These are phyloP conservation scores for Porites rus DNA, from an alignment of 92 coral and sea anemone genomes.

Conservation along the genomic window DNA sequence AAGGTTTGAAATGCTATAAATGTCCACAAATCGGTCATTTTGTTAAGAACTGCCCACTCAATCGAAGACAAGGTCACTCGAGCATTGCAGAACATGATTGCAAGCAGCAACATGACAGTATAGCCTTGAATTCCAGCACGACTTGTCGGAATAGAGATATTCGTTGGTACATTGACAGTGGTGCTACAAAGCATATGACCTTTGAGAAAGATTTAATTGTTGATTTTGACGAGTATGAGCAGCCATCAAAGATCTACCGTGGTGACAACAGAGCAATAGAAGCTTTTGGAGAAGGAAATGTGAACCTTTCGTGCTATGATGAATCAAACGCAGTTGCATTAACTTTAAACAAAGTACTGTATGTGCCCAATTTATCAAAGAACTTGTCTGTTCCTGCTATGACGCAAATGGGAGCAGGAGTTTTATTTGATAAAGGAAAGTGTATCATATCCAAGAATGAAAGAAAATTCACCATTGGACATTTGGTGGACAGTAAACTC, in stretches of 20 bases:
- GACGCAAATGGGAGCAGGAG: conserved; percentile 58
- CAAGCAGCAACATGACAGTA: conserved; percentile 31
- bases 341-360: conserved; percentile 30
- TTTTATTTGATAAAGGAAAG: conserved; percentile 31
- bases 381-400: neutral
- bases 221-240: conserved; percentile 31
- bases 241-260: neutral
- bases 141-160: conserved; percentile 13
- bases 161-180: conserved; percentile 64
- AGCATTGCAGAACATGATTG: conserved; percentile 23
- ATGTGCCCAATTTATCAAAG: too few relatives aligned
- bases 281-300: too few relatives aligned
- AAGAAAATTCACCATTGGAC: conserved; percentile 31
- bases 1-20: conserved; percentile 16
- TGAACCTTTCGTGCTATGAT: too few relatives aligned
- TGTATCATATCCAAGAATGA: conserved; percentile 51
- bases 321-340: too few relatives aligned
- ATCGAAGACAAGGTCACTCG: neutral
- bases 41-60: conserved; percentile 41
- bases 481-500: too few relatives aligned
- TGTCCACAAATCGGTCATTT: conserved; percentile 41
- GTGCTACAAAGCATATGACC: conserved; percentile 70
- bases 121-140: conserved; percentile 45
- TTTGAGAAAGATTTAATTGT: conserved; percentile 49
- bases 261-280: too few relatives aligned